Base-by-base conservation (phyloP, 2,888 invertebrate species). In the Drosophila kuntzei region DNA sequence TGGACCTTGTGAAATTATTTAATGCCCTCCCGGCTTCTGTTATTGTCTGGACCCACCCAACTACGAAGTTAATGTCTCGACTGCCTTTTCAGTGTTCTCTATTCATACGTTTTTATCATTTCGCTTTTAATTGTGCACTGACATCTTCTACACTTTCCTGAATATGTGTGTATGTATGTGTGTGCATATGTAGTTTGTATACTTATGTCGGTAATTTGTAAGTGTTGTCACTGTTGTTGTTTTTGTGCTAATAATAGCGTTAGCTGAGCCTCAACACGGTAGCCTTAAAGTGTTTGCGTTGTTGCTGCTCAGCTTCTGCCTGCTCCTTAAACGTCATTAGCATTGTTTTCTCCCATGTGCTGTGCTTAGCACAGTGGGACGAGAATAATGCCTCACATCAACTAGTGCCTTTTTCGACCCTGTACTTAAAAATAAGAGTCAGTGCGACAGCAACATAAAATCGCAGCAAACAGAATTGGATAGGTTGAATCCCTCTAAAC, bases 101-200 rank as follows among this genome's bases (percentile, higher is more conserved):
- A 77, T 72, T 75, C 75, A 65, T 71, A 72, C 76, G 79, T 73
- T 60, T 81, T 80, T 81, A 84, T 81, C 76, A 75, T 80, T 76
- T 79, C 71, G 69, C 79, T 84, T 84, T 82, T 84, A 84, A 84
- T 84, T 81, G 81, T 74, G 61, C 80, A 60, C 67, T 62, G 64
- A 66, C 79, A 70, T 59, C 59, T 53, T 62, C 27, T 46, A 44
- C 37, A 37, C 14, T 47, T 51, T 46, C 53, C 57, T 43, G n/a
- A 20, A 25, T 29, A 12, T 32, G 9, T 16, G 14, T 18, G 6
- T 20, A 3, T 59, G 9, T 12, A 7, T 18, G 20, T 43, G 0
- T 34, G 2, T 25, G 16, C 32, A 1, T 43, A 2, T 29, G 32
- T 37, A 8, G n/a, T 9, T 12, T 29, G 16, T 29, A 14, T 37